These are phyloP conservation scores for Drosophila subobscura DNA, from an alignment of 1,140 invertebrate genomes.

Conservation along the genomic window DNA sequence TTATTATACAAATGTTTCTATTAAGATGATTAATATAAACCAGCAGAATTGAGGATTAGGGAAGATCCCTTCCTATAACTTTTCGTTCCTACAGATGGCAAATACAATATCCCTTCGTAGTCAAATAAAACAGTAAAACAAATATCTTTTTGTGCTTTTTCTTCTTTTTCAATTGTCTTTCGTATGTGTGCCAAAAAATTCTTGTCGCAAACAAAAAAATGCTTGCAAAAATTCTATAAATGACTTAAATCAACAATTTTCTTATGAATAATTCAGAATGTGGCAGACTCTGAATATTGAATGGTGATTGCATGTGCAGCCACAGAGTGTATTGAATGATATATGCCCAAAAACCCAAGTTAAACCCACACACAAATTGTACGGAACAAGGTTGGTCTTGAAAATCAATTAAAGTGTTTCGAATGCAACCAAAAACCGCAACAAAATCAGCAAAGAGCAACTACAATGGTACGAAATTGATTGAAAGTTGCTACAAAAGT, in stretches of 20 bases:
- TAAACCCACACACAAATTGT: conserved; percentile 1
- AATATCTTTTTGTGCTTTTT: conserved; percentile 5
- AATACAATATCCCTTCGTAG: no score
- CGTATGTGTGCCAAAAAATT: conserved; percentile 27
- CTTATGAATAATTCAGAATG: conserved; percentile 63
- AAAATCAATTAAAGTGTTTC: conserved; percentile 74
- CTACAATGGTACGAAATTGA: conserved; percentile 27
- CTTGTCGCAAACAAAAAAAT: conserved; percentile 25
- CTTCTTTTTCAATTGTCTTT: conserved; percentile 9
- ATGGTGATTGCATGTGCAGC: conserved; percentile 54
- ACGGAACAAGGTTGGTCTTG: conserved; percentile 49
- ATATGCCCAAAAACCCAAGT: not conserved
- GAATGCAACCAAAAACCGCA: conserved; percentile 49
- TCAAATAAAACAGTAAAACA: not conserved
- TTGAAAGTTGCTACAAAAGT: conserved; percentile 43
- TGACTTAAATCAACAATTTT: conserved; percentile 65
- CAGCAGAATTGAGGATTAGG: no score
- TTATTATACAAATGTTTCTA: no score
- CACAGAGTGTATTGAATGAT: conserved; percentile 20
- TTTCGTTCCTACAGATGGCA: no score
- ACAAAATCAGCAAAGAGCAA: conserved; percentile 22
- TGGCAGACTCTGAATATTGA: conserved; percentile 9
- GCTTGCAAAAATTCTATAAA: conserved; percentile 62
- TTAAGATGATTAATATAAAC: no score
- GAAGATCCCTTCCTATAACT: no score